phyloP scores from a whole-genome alignment of 2,888 invertebrate genomes.

The Acronicta psi region DNA sequence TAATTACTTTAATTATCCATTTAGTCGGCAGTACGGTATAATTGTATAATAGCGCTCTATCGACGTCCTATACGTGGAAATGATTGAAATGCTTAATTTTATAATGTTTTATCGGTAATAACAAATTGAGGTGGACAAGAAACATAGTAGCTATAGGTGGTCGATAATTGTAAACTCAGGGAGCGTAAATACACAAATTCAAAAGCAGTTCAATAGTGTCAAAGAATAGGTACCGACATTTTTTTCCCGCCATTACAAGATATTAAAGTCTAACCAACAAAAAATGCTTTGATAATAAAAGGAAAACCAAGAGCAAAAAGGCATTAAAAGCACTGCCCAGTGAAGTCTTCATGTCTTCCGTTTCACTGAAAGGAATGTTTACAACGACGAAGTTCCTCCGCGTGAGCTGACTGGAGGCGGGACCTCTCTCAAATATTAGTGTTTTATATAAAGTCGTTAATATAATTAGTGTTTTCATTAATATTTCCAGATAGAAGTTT shows the following conservation, averaged over 20 bases:
- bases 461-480: slow-evolving; percentile 50
- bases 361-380: slow-evolving; percentile 9
- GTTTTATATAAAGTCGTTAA: slow-evolving; percentile 35
- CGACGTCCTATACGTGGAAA: slow-evolving; percentile 28
- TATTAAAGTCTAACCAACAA: not conserved
- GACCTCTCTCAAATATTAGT: slow-evolving; percentile 23
- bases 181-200: slow-evolving; percentile 23
- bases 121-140: not conserved
- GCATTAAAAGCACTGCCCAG: slow-evolving; percentile 3
- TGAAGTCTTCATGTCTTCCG: slow-evolving; percentile 2
- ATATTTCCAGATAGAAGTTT: slow-evolving; percentile 47
- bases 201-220: slow-evolving; percentile 14
- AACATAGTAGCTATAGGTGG: not conserved
- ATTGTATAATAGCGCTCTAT: slow-evolving; percentile 34
- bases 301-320: not conserved
- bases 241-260: slow-evolving; percentile 3
- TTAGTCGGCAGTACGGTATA: slow-evolving; percentile 15
- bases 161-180: slow-evolving; percentile 7
- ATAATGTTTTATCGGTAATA: not conserved
- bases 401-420: slow-evolving; percentile 5
- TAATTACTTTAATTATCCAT: slow-evolving; percentile 37
- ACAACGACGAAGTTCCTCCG: not conserved
- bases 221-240: slow-evolving; percentile 6
- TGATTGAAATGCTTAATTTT: not conserved
- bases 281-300: not conserved